Evolutionary conservation across 2,113 vertebrate species (phyloP).

Genomic region (Cyanoderma ruficeps): DNA sequence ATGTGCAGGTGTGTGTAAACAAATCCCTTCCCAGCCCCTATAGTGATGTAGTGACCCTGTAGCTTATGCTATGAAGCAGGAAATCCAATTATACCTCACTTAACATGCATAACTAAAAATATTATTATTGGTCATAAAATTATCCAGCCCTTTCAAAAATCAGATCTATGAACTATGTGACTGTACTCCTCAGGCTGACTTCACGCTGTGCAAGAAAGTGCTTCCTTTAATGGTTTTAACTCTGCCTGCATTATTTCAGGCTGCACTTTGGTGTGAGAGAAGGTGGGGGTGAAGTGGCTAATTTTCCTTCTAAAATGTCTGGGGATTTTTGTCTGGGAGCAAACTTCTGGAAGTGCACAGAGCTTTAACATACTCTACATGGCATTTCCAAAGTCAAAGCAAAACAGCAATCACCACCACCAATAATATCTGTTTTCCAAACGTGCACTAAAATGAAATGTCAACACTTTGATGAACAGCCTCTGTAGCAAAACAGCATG

Average conservation of each 20-base stretch:
- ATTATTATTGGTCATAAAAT: slow-evolving; percentile 50
- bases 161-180: neutral
- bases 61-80: neutral
- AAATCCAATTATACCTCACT: slow-evolving; percentile 22
- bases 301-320: neutral
- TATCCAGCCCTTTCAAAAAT: slow-evolving; percentile 20
- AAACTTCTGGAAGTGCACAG: neutral
- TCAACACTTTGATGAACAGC: slow-evolving; percentile 22
- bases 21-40: neutral
- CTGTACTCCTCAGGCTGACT: neutral
- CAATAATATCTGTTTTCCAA: neutral
- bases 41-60: neutral
- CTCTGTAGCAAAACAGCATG: neutral
- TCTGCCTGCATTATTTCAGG: neutral
- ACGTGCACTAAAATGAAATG: slow-evolving; percentile 18
- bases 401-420: too few species aligned
- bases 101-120: slow-evolving; percentile 35
- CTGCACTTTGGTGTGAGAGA: neutral
- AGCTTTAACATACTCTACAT: neutral
- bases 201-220: neutral
- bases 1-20: accelerated
- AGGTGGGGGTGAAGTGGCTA: neutral
- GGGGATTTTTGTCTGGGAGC: neutral
- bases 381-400: neutral
- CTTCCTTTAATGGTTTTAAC: slow-evolving; percentile 7